Evolutionary conservation across 2,113 vertebrate species (phyloP).

Genomic region (Hystrix cristata): DNA sequence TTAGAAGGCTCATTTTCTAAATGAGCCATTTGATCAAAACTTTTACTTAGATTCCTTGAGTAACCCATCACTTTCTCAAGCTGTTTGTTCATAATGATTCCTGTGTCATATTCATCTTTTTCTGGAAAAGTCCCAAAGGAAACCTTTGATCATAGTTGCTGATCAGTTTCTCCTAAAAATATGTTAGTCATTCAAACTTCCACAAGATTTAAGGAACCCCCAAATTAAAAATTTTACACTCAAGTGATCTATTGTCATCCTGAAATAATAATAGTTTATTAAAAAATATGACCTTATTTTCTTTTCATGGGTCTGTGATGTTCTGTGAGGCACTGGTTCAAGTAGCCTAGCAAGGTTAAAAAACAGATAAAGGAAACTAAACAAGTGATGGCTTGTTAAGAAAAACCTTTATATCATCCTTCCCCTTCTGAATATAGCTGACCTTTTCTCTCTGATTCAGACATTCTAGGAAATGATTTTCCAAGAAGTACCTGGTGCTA

Average conservation of each 20-base stretch:
- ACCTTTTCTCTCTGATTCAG: constrained; percentile 16
- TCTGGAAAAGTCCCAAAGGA: not conserved
- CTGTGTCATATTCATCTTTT: constrained; percentile 38
- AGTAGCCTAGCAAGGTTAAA: constrained; percentile 36
- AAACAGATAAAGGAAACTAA: not conserved
- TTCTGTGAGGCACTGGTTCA: constrained; percentile 35
- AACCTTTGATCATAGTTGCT: constrained; percentile 47
- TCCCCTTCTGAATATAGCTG: not conserved
- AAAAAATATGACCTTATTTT: constrained; percentile 8
- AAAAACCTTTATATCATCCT: not conserved
- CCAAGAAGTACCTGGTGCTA: constrained; percentile 35
- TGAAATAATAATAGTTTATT: constrained; percentile 43
- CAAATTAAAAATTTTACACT: constrained; percentile 27
- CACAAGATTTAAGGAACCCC: constrained; percentile 36
- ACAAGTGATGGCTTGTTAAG: not conserved
- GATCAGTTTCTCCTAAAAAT: constrained; percentile 52
- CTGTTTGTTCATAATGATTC: constrained; percentile 35
- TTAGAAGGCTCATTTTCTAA: not conserved
- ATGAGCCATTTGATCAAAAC: not conserved
- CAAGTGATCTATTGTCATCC: not conserved
- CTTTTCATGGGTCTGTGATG: not conserved
- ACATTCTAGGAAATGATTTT: constrained; percentile 46
- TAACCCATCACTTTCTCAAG: not conserved
- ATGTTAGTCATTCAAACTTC: constrained; percentile 32
- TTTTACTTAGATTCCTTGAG: constrained; percentile 25